A percentile compares a stretch with the other conserved stretches of the same genome.
phyloP scores from a whole-genome alignment of 2,888 invertebrate species.

The Troides helena region DNA sequence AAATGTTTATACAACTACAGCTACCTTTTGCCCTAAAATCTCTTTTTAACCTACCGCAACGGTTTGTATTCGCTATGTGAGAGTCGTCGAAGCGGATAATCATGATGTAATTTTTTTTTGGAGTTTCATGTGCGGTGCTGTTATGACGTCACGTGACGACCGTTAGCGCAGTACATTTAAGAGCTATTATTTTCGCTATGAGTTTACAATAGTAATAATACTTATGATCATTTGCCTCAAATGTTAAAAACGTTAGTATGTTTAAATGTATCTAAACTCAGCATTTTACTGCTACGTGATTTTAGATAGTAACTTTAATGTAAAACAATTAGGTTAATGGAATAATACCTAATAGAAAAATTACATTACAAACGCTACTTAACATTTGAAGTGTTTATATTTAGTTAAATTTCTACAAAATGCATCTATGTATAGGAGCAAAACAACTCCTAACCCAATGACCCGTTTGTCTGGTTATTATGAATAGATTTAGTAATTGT shows the following conservation, averaged over 20 bases:
- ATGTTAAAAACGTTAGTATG: not conserved
- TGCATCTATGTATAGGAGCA: slow-evolving; percentile 5
- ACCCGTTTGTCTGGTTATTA: slow-evolving; percentile 20
- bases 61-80: slow-evolving; percentile 2
- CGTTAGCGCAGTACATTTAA: slow-evolving; percentile 24
- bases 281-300: not conserved
- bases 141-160: slow-evolving; percentile 25
- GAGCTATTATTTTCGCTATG: slow-evolving; percentile 27
- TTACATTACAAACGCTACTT: not conserved
- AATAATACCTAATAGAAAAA: not conserved
- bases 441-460: slow-evolving; percentile 24
- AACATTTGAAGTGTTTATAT: slow-evolving; percentile 1
- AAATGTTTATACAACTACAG: no score
- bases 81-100: slow-evolving; percentile 4
- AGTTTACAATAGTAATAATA: slow-evolving; percentile 13
- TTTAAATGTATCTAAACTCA: not conserved
- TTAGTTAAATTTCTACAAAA: slow-evolving; percentile 14
- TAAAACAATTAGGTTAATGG: not conserved
- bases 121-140: slow-evolving; percentile 9
- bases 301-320: not conserved
- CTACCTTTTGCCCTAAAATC: not conserved
- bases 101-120: slow-evolving; percentile 25
- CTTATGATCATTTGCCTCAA: not conserved
- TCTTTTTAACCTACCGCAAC: slow-evolving; percentile 20
- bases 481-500: slow-evolving; percentile 31